Conservation (phyloP, 2,113 vertebrate genomes). For the Xerus inauris region DNA sequence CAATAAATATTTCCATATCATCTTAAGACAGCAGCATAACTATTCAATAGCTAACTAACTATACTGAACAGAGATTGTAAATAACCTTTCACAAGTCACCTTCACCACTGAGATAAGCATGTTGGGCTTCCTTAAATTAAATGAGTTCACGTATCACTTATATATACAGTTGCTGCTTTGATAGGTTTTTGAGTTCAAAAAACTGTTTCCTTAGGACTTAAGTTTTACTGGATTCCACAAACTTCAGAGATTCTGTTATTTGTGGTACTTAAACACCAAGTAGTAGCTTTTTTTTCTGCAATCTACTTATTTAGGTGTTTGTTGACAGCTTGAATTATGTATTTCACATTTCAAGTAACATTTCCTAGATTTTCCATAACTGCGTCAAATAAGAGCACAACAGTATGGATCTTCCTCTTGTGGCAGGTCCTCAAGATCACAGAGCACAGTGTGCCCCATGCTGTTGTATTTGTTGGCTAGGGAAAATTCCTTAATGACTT, state of each 20-base stretch:
- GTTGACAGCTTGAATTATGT: not conserved
- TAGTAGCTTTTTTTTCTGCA: not conserved
- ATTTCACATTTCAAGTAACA: not conserved
- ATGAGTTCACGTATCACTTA: not conserved
- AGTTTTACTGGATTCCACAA: not conserved
- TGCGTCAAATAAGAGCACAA: not conserved
- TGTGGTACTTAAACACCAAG: not conserved
- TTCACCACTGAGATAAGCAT: not conserved
- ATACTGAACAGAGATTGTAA: not conserved
- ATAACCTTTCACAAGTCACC: not conserved
- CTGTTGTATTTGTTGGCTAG: not conserved
- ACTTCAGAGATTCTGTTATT: not conserved
- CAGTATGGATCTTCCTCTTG: not conserved
- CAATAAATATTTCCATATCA: not conserved
- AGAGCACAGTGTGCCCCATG: not conserved
- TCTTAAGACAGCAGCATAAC: not conserved
- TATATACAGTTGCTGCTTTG: not conserved
- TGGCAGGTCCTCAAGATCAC: not conserved
- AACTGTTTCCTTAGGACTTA: not conserved
- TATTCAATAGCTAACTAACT: not conserved
- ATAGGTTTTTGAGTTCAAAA: not conserved
- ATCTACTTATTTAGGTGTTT: not conserved
- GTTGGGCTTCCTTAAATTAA: not conserved
- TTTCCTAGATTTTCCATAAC: not conserved
- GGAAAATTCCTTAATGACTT: not conserved